These are phyloP conservation scores for Xiphophorus hellerii DNA, from an alignment of 2,113 vertebrate genomes.

Conservation along the genomic window DNA sequence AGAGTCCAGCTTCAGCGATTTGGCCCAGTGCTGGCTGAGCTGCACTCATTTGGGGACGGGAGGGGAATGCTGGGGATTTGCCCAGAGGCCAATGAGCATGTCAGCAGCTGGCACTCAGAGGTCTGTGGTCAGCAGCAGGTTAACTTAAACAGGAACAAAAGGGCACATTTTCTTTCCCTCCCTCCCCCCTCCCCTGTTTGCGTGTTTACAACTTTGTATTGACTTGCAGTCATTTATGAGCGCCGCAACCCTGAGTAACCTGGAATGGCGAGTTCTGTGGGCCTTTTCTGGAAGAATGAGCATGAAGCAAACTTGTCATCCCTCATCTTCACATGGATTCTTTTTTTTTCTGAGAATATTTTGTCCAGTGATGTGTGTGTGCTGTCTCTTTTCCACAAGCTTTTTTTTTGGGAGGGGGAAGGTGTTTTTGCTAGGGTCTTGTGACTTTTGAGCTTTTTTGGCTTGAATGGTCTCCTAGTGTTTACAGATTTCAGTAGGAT, in stretches of 20 bases:
- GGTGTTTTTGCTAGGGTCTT: background rate
- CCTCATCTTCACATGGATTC: background rate
- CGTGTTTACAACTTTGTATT: conserved; percentile 3
- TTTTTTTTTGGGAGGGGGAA: background rate
- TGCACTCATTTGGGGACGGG: conserved; percentile 7
- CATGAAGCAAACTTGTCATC: background rate
- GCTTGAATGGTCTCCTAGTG: background rate
- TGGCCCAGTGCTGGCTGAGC: conserved; percentile 17
- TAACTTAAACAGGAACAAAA: conserved; percentile 19
- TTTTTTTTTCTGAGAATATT: background rate
- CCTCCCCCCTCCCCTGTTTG: background rate
- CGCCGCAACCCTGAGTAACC: background rate
- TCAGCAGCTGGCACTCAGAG: conserved; percentile 22
- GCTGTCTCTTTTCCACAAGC: background rate
- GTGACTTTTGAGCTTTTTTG: background rate
- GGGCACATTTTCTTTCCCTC: background rate
- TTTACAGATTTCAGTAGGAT: conserved; percentile 30
- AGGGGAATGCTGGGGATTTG: conserved; percentile 24
- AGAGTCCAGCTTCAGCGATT: conserved; percentile 22
- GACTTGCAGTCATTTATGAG: conserved; percentile 5
- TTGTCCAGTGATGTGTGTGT: background rate
- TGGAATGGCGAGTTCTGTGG: background rate
- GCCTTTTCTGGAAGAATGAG: conserved; percentile 4
- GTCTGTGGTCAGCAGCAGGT: conserved; percentile 38
- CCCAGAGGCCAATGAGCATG: conserved; percentile 13